Percentiles rank a stretch among this genome's conserved stretches.
Conservation (phyloP, 2,888 invertebrate genomes). For the Caenorhabditis sp. region DNA sequence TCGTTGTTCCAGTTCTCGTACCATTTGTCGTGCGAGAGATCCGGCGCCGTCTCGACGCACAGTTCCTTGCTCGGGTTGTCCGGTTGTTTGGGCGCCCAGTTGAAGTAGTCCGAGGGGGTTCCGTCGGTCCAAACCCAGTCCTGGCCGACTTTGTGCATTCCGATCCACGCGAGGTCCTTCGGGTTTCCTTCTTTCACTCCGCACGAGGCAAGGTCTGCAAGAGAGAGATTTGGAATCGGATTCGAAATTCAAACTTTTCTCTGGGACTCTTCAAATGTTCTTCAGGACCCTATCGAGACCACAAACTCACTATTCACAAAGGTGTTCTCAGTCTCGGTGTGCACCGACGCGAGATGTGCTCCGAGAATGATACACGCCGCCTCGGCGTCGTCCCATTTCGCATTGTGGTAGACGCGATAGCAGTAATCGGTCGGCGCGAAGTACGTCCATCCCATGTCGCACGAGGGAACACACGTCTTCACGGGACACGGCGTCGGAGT, state of each 20-base stretch:
- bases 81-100: constrained; percentile 59
- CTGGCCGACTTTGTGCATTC: constrained; percentile 37
- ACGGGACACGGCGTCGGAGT: constrained; percentile 47
- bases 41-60: constrained; percentile 60
- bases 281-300: not conserved
- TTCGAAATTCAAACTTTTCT: no score
- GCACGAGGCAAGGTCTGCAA: constrained; percentile 50
- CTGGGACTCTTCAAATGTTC: not conserved
- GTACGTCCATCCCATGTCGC: constrained; percentile 58
- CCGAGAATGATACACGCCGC: constrained; percentile 43
- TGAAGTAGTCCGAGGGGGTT: constrained; percentile 50
- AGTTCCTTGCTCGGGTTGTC: constrained; percentile 54
- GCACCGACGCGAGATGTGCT: constrained; percentile 48
- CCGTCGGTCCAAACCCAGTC: constrained; percentile 62
- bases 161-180: constrained; percentile 57
- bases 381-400: constrained; percentile 56
- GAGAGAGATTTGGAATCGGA: not conserved
- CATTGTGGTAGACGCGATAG: constrained; percentile 44
- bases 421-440: constrained; percentile 51
- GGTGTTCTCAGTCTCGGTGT: constrained; percentile 53
- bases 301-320: constrained; percentile 48
- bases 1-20: constrained; percentile 60
- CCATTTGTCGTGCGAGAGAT: constrained; percentile 58
- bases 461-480: constrained; percentile 49
- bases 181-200: constrained; percentile 57